Conservation (phyloP, 2,113 vertebrate genomes). For the Mixornis gularis region DNA sequence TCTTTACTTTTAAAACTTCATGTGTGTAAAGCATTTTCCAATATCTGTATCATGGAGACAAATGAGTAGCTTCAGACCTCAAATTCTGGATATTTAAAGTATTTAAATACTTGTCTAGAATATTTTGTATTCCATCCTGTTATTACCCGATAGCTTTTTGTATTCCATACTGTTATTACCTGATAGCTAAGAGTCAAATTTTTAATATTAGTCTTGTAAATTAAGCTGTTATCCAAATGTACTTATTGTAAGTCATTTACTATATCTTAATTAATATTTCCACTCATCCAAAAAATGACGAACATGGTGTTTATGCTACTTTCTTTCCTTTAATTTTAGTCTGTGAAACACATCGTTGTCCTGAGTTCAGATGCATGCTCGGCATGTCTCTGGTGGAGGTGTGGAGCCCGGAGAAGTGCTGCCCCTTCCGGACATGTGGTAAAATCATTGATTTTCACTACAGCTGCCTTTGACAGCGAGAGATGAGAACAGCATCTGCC, state of each 20-base stretch:
- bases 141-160: neutral
- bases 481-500: neutral
- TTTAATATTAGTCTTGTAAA: neutral
- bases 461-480: neutral
- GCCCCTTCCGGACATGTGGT: conserved; percentile 88
- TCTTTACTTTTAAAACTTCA: neutral
- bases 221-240: neutral
- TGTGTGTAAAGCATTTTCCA: neutral
- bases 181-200: neutral
- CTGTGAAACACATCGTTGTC: conserved; percentile 87
- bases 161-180: neutral
- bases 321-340: conserved; percentile 60
- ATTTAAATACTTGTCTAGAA: neutral
- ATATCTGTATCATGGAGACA: neutral
- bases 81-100: neutral
- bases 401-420: conserved; percentile 81
- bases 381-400: conserved; percentile 81
- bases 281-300: neutral
- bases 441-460: conserved; percentile 14
- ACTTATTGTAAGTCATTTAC: neutral
- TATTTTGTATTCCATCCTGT: neutral
- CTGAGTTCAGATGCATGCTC: conserved; percentile 76
- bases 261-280: neutral
- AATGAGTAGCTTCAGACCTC: neutral
- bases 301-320: neutral